Evolutionary conservation across 2,888 invertebrate species (phyloP).

Genomic region (Allophyes oxyacanthae): DNA sequence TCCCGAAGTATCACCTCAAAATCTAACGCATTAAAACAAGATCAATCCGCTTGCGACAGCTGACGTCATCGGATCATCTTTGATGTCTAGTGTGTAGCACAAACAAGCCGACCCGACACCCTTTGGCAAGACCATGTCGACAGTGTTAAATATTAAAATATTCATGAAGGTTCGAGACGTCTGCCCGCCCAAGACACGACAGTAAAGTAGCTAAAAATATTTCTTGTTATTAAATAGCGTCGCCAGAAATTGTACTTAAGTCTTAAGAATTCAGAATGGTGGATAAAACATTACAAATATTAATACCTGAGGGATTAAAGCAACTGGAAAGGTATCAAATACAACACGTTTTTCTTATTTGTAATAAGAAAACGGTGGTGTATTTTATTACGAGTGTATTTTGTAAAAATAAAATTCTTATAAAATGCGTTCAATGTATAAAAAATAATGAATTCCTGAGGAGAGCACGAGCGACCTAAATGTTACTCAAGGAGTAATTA

Average conservation of each 20-base stretch:
- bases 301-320: conserved; percentile 5
- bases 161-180: conserved; percentile 66
- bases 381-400: conserved; percentile 4
- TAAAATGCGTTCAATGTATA: too few species aligned
- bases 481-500: too few species aligned
- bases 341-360: too few species aligned
- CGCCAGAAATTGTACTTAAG: conserved; percentile 13
- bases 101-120: conserved; percentile 53
- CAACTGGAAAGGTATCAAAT: background rate
- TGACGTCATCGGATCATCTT: conserved; percentile 43
- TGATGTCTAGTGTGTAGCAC: conserved; percentile 49
- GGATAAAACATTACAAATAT: conserved; percentile 2
- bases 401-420: too few species aligned
- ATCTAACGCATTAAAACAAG: conserved; percentile 11
- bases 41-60: conserved; percentile 23
- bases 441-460: too few species aligned
- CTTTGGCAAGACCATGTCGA: conserved; percentile 59
- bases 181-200: conserved; percentile 35
- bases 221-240: conserved; percentile 30
- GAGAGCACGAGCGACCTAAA: too few species aligned
- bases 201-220: conserved; percentile 54
- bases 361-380: background rate
- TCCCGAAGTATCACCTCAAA: background rate
- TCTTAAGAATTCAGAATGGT: conserved; percentile 17
- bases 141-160: conserved; percentile 71